Conservation (phyloP, 2,888 invertebrate species). For the Caenorhabditis sp. region DNA sequence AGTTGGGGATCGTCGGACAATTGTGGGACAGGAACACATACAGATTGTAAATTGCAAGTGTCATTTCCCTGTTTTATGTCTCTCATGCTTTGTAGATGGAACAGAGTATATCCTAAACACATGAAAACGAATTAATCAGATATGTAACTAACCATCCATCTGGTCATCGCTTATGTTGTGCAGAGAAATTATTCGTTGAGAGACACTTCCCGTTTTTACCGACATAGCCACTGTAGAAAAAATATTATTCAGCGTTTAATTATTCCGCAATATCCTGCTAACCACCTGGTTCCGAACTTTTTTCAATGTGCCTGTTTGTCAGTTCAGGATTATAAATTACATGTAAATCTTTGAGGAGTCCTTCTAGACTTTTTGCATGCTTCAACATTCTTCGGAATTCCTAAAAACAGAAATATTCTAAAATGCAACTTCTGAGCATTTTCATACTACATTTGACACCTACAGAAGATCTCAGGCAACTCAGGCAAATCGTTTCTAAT, state of each 20-base stretch:
- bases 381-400: conserved; percentile 40
- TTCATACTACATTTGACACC: neutral
- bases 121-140: neutral
- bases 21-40: conserved; percentile 60
- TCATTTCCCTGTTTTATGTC: conserved; percentile 63
- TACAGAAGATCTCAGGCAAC: too few species aligned
- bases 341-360: conserved; percentile 48
- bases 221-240: conserved; percentile 6
- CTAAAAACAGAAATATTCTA: conserved; percentile 18
- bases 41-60: conserved; percentile 61
- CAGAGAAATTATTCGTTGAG: conserved; percentile 23
- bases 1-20: conserved; percentile 58
- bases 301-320: conserved; percentile 53
- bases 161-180: conserved; percentile 16
- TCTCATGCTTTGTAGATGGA: conserved; percentile 29
- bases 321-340: conserved; percentile 57
- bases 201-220: neutral
- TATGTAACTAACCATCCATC: conserved; percentile 32
- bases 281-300: conserved; percentile 18
- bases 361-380: conserved; percentile 49
- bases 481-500: too few species aligned
- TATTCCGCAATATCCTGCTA: neutral
- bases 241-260: neutral
- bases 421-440: too few species aligned
- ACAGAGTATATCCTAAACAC: conserved; percentile 22